Percentiles rank a stretch among this genome's conserved stretches.
These are phyloP conservation scores for Sander vitreus DNA, from an alignment of 2,113 vertebrate genomes.

Conservation along the genomic window DNA sequence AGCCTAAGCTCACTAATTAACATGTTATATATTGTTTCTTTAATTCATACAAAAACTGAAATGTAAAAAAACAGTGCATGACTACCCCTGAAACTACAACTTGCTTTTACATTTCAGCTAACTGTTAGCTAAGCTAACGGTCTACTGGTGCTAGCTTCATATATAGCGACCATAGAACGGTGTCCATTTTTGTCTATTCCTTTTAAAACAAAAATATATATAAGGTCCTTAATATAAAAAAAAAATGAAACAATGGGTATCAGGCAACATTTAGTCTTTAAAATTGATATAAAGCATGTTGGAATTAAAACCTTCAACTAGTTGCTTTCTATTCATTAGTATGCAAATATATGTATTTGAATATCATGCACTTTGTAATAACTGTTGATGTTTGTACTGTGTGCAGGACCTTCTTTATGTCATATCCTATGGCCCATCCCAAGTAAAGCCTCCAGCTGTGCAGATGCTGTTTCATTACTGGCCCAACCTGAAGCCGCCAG, in stretches of 20 bases:
- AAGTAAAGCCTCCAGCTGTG: slow-evolving; percentile 98
- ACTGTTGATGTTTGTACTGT: slow-evolving; percentile 27
- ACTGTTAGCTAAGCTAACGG: neutral
- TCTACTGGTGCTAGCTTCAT: neutral
- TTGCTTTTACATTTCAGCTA: neutral
- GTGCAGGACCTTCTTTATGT: slow-evolving; percentile 96
- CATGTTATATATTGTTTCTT: neutral
- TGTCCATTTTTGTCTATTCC: no score
- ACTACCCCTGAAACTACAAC: neutral
- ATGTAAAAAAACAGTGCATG: neutral
- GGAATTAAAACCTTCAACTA: neutral
- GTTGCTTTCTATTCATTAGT: neutral
- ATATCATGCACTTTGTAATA: neutral
- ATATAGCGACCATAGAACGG: neutral
- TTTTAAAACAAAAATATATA: no score
- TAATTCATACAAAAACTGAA: neutral
- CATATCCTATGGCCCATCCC: slow-evolving; percentile 98
- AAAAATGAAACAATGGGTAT: no score
- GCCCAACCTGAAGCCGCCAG: slow-evolving; percentile 98
- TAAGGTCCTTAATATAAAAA: no score
- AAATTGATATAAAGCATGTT: neutral
- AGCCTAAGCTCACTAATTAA: neutral
- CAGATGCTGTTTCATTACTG: slow-evolving; percentile 99
- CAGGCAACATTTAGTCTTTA: slow-evolving; percentile 2
- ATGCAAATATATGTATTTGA: neutral